Percentiles rank a stretch among this genome's conserved stretches.
phyloP scores from a whole-genome alignment of 2,797 vertebrate genomes.

The Oryzias dopingdopingensis region DNA sequence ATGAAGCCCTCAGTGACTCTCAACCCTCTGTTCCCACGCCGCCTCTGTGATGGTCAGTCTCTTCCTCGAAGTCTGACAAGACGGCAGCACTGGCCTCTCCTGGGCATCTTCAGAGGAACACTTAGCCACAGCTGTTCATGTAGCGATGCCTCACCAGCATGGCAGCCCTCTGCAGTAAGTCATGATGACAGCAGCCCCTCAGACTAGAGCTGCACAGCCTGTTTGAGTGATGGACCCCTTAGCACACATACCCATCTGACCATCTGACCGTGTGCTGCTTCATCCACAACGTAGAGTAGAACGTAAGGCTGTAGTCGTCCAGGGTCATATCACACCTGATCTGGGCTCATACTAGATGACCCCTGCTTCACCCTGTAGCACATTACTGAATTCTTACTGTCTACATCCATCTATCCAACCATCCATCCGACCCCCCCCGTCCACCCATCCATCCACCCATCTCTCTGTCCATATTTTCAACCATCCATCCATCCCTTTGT shows the following conservation, averaged over 20 bases:
- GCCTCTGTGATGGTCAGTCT: conserved; percentile 49
- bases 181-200: background rate
- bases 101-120: conserved; percentile 84
- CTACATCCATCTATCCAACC: no score
- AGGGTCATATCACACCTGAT: no score
- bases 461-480: background rate
- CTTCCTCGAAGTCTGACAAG: conserved; percentile 62
- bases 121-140: conserved; percentile 83
- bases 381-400: no score
- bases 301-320: no score
- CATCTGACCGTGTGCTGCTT: background rate
- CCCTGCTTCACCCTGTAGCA: no score
- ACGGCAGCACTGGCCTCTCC: conserved; percentile 80
- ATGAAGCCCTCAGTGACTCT: background rate
- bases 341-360: no score
- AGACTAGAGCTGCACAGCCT: conserved; percentile 4
- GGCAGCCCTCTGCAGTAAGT: conserved; percentile 79
- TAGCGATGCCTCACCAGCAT: conserved; percentile 73
- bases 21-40: conserved; percentile 24
- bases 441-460: no score
- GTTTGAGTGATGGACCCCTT: background rate
- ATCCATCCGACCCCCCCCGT: no score
- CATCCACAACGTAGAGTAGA: no score
- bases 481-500: background rate
- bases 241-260: conserved; percentile 4